Base-by-base conservation (phyloP, 2,113 vertebrate genomes). In the Cromileptes altivelis region DNA sequence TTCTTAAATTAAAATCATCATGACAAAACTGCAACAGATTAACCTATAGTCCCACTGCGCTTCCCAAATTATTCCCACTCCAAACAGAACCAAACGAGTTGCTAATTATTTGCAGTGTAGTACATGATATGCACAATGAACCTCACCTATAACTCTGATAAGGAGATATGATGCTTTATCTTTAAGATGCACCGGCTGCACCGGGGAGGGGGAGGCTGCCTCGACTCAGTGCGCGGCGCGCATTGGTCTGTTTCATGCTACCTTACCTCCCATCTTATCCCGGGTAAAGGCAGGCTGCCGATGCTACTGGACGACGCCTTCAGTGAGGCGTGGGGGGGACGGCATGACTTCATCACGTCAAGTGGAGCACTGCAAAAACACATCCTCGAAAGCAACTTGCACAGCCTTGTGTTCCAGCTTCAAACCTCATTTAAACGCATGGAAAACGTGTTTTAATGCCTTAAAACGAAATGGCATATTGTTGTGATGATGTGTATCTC, bases 281-380 rank as follows among this genome's bases (percentile, higher is more conserved):
- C 85, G 79, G 85, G 89, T 67, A 88, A 88, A 90, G 52, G 70
- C 50, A 78, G 67, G 40, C 83, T 56, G 84, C 23, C 53, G 67
- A 89, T 77, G 63, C 84, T 83, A 91, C 80, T 88, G 91, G 91
- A 77, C 85, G 82, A 83, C 57, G 76, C 64, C 53, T 85, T 75
- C 67, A 71, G 72, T 40, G 77, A 88, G 92, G 89, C 87, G 93
- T 86, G 85, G 75, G 50, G 50, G 25, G 60, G 64, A 58, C 52
- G 56, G 64, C 60, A 67, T 92, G 90, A 93, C 91, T 92, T 94
- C 93, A 94, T 94, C 91, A 88, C 84, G 89, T 87, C 85, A 80
- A 79, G 79, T 25, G 45, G 47, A 85, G 82, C 88, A 52, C 88
- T 80, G 80, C 19, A 81, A 89, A 86, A 84, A 87, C 15, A 47